Evolutionary conservation across 1,140 invertebrate species (phyloP).

Genomic region (Eupeodes corollae): DNA sequence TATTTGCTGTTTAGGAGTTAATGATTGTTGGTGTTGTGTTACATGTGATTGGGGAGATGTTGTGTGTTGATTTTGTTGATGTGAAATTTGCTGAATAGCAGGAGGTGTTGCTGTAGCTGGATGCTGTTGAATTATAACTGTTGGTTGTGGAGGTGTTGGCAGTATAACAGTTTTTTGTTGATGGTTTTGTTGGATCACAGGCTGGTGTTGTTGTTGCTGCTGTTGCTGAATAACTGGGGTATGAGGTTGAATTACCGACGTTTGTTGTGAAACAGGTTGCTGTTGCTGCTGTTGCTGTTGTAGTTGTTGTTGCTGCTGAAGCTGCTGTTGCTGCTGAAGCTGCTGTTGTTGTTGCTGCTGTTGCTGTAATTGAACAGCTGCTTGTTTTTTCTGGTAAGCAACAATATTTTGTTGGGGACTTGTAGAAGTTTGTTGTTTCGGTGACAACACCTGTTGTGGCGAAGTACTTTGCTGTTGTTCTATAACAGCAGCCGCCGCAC

Average conservation of each 20-base stretch:
- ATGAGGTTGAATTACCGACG: too few species aligned
- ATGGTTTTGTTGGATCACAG: slow-evolving; percentile 1
- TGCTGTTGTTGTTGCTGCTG: slow-evolving; percentile 1
- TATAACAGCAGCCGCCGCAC: too few species aligned
- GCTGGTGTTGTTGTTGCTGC: neutral
- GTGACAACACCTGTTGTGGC: neutral
- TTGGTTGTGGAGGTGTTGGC: too few species aligned
- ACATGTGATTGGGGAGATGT: slow-evolving; percentile 14
- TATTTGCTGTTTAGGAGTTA: neutral
- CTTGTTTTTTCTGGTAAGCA: neutral
- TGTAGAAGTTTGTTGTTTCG: neutral
- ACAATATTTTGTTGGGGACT: neutral
- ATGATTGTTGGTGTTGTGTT: slow-evolving; percentile 12
- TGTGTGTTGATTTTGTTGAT: neutral
- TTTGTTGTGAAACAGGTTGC: neutral
- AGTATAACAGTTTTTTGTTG: neutral
- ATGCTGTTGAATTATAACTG: too few species aligned
- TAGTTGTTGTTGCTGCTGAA: neutral
- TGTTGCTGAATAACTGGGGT: neutral
- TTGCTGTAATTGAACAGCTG: neutral
- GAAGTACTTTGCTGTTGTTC: neutral
- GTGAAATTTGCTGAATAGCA: neutral
- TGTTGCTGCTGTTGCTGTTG: neutral
- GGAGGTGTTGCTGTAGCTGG: neutral
- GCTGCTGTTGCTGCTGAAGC: slow-evolving; percentile 2